phyloP scores from a whole-genome alignment of 2,113 vertebrate genomes.

The Dipodomys merriami region DNA sequence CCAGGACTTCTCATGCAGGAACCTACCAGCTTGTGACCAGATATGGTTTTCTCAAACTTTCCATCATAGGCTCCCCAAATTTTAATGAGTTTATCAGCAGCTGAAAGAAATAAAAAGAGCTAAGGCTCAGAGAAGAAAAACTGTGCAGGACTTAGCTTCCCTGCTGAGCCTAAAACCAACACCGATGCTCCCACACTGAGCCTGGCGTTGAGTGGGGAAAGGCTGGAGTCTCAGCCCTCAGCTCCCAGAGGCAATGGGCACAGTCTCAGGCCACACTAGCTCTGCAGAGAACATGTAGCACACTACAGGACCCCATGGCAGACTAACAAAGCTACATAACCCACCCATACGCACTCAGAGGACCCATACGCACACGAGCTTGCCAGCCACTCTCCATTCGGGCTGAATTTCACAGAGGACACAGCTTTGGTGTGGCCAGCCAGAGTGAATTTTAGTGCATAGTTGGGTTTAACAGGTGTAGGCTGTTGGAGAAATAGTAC shows the following conservation, averaged over 20 bases:
- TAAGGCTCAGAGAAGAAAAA: not conserved
- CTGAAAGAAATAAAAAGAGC: conserved; percentile 81
- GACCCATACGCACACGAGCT: conserved; percentile 94
- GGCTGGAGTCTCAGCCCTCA: not conserved
- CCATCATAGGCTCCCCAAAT: conserved; percentile 99
- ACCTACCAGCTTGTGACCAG: conserved; percentile 98
- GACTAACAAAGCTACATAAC: not conserved
- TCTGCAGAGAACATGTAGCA: fast-evolving
- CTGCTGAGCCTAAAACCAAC: too few relatives aligned
- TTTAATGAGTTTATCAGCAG: conserved; percentile 99
- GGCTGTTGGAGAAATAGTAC: conserved; percentile 86
- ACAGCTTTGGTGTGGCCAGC: conserved; percentile 99
- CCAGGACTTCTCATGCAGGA: not conserved
- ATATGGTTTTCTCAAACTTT: conserved; percentile 99
- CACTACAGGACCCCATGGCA: fast-evolving
- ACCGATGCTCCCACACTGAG: not conserved
- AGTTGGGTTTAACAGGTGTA: conserved; percentile 97
- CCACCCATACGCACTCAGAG: not conserved
- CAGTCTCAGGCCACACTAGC: too few relatives aligned
- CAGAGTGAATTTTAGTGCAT: conserved; percentile 98
- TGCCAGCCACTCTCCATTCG: conserved; percentile 98
- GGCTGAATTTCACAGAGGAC: conserved; percentile 99
- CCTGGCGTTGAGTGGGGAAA: fast-evolving
- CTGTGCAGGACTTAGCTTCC: too few relatives aligned
- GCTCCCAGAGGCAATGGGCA: fast-evolving